Base-by-base conservation (phyloP, 2,888 invertebrate genomes). In the Drosophila imparisetae region DNA sequence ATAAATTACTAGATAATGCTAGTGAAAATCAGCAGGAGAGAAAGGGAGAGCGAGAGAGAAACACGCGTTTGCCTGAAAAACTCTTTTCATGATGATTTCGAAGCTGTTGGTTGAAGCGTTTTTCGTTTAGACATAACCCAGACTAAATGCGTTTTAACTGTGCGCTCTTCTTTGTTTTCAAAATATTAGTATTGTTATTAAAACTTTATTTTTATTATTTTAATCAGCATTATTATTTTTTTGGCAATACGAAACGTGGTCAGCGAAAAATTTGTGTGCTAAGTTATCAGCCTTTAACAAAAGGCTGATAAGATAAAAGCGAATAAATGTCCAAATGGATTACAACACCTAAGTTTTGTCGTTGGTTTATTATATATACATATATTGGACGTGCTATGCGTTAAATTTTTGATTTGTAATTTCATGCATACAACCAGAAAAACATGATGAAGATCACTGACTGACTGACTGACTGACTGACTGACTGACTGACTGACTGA, bases 401-500 rank as follows among this genome's bases (percentile, higher is more conserved):
- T 55, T 15, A 34, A 49, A 61, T 71, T 70, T 63, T 42, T n/a
- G 52, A 45, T 68, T 72, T 67, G 66, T 66, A 76, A 69, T 63
- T 62, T 74, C 48, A 75, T 70, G 70, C 69, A 66, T 58, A 64
- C 68, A 83, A 81, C 67, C 78, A 83, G 84, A 83, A 89, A 87
- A 78, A 89, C 80, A 74, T 48, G 74, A 40, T 24, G 36, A 52
- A 32, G 30, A 38, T 27, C 10, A 42, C 30, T 29, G 21, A 52
- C 49, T 27, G 27, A 27, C 27, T 15, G 18, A 18, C 49, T 55
- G 34, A 32, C 32, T 32, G 21, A 53, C 21, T 45, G 21, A 42
- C 42, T 42, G 54, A 73, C 66, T 4, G 27, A 53, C 21, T 13
- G 42, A 42, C 42, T 42, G 54, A 74, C 67, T 71, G 78, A 63